phyloP scores from a whole-genome alignment of 2,888 invertebrate genomes.

The Platycheirus albimanus region DNA sequence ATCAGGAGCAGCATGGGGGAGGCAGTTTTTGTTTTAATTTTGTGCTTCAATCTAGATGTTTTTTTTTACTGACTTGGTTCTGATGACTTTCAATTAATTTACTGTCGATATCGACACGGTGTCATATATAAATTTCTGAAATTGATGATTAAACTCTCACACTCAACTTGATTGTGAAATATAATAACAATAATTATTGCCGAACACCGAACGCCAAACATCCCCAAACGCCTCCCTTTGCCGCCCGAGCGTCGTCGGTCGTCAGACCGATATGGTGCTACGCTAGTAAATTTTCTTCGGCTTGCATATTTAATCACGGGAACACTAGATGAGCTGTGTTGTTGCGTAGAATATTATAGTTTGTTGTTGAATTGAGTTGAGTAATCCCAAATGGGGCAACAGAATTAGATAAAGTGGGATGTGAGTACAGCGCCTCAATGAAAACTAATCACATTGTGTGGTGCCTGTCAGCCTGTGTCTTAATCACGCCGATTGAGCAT shows the following conservation, averaged over 20 bases:
- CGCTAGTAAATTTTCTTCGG: no score
- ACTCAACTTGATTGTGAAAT: constrained; percentile 32
- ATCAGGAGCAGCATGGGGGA: no score
- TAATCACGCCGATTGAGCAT: neutral
- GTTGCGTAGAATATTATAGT: constrained; percentile 8
- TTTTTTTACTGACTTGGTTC: no score
- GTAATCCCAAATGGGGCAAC: constrained; percentile 27
- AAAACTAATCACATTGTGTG: constrained; percentile 20
- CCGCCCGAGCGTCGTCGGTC: neutral
- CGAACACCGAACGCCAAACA: no score
- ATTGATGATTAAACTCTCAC: constrained; percentile 20
- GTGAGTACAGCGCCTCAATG: constrained; percentile 10
- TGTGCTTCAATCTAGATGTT: no score
- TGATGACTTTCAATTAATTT: no score
- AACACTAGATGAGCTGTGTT: neutral
- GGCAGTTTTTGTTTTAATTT: no score
- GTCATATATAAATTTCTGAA: no score
- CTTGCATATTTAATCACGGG: constrained; percentile 22
- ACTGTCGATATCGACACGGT: no score
- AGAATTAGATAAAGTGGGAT: constrained; percentile 22
- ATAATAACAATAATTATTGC: constrained; percentile 20
- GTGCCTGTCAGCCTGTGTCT: neutral
- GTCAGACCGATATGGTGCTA: no score
- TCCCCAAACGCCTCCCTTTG: neutral
- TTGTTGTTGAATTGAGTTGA: constrained; percentile 13